Evolutionary conservation across 2,113 vertebrate genomes (phyloP), one percentile per base, ranked within the genome.

Genomic region (Syngnathus scovelli): DNA sequence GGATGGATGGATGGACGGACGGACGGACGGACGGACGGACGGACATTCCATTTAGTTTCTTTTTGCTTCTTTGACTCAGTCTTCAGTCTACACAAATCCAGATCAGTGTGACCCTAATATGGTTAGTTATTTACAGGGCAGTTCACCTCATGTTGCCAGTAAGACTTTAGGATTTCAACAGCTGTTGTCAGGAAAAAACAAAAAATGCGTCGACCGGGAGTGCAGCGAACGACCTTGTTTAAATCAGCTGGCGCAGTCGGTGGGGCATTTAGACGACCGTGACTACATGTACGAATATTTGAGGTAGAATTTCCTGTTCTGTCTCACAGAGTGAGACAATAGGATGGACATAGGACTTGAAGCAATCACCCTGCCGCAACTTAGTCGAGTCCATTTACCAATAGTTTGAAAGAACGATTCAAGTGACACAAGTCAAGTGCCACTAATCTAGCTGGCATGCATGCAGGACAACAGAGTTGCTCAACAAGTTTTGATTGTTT

Each of bases 311-410:
- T 60, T 60, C 58, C 58, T 60, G 58, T 11, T 15, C 33, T 36
- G 33, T 65, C 66, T 21, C 58, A 67, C 58, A 71, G 62, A 23
- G 23, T 23, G 23, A 23, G 23, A 78, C 69, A 61, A 70, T 68
- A 72, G 38, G 72, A 69, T 52, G 59, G 51, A 76, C 67, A 61
- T 69, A 64, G 66, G 64, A 71, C 73, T 72, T 61, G 43, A 69
- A 67, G 52, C 52, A 75, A 60, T 66, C 56, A 58, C 49, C 7
- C 56, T 23, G 12, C 64, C 69, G 48, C 67, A 80, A 43, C 16
- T 7, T 41, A 68, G 62, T 52, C 15, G 12, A 69, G 37, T 46
- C 44, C 13, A 21, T 15, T 49, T 36, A 58, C 55, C 13, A 58
- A 16, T 37, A 38, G 16, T 59, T 33, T 38, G 56, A 59, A 36